These are phyloP conservation scores for Hirtodrosophila histrioides DNA, from an alignment of 2,888 invertebrate genomes.

Conservation along the genomic window DNA sequence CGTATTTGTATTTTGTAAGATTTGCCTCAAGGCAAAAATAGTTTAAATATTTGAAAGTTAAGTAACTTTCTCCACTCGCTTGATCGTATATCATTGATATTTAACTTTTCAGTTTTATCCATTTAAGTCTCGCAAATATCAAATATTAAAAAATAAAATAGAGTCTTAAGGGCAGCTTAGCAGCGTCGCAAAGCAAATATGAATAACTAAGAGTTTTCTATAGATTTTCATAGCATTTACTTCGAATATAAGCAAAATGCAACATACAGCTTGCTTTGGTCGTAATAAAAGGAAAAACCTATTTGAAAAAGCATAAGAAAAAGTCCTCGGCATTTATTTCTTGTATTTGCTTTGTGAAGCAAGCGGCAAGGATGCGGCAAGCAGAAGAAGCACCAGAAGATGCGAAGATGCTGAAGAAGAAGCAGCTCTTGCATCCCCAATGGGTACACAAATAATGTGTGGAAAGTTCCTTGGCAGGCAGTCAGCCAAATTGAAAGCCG, in stretches of 20 bases:
- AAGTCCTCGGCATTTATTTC: conserved; percentile 23
- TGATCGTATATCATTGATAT: no score
- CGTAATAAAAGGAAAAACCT: conserved; percentile 13
- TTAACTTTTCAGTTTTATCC: no score
- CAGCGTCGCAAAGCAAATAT: neutral
- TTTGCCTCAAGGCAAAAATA: no score
- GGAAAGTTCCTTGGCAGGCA: conserved; percentile 24
- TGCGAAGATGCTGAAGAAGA: conserved; percentile 15
- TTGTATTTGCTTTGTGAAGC: conserved; percentile 54
- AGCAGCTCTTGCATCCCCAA: conserved; percentile 27
- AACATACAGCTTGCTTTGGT: neutral
- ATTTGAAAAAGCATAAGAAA: conserved; percentile 26
- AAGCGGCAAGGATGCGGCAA: conserved; percentile 2
- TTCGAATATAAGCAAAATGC: conserved; percentile 18
- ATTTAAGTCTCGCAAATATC: no score
- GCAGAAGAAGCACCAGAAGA: conserved; percentile 1
- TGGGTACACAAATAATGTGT: conserved; percentile 31
- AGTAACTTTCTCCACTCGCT: no score
- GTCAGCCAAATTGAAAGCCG: conserved; percentile 49
- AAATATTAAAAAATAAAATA: no score
- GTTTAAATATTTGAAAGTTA: no score
- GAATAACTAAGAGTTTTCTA: conserved; percentile 1
- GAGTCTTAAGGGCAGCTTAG: no score
- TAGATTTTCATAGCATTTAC: conserved; percentile 19
- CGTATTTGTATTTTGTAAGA: no score